A percentile compares a stretch with the other conserved stretches of the same genome.
Conservation (phyloP, 1,140 invertebrate species). For the Mycetomoellerius zeteki region DNA sequence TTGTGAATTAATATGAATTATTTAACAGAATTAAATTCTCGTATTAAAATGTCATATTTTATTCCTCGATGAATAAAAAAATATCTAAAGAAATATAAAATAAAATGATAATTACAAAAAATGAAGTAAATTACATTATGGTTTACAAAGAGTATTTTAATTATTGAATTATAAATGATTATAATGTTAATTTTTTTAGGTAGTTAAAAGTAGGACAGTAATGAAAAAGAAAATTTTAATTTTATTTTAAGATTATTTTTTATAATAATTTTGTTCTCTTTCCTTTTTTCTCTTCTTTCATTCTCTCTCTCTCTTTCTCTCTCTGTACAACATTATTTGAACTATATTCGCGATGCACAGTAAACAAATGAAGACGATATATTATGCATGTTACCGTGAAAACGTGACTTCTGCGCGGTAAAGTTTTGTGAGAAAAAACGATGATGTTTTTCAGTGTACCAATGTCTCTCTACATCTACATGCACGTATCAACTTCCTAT, state of each 20-base stretch:
- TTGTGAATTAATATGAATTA: slow-evolving; percentile 2
- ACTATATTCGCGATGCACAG: background rate
- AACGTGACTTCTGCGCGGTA: slow-evolving; percentile 4
- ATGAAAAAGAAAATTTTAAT: background rate
- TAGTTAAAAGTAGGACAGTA: background rate
- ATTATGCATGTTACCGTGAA: slow-evolving; percentile 29
- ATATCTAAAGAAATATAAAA: background rate
- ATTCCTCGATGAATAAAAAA: background rate
- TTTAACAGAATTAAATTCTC: background rate
- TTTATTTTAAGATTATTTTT: background rate
- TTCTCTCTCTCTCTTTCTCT: background rate
- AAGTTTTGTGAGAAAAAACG: slow-evolving; percentile 21
- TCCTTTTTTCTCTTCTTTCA: background rate
- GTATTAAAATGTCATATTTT: background rate
- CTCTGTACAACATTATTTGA: background rate
- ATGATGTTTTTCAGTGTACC: background rate
- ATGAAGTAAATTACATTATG: background rate
- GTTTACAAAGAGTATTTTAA: background rate
- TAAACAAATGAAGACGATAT: slow-evolving; percentile 37
- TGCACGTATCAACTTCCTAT: slow-evolving; percentile 1
- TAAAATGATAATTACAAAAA: background rate
- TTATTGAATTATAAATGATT: background rate
- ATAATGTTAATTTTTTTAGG: background rate
- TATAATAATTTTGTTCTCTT: too few relatives aligned
- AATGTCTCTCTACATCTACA: slow-evolving; percentile 4